Percentiles rank a stretch among this genome's conserved stretches.
Conservation (phyloP, 2,888 invertebrate species). For the Polia nebulosa region DNA sequence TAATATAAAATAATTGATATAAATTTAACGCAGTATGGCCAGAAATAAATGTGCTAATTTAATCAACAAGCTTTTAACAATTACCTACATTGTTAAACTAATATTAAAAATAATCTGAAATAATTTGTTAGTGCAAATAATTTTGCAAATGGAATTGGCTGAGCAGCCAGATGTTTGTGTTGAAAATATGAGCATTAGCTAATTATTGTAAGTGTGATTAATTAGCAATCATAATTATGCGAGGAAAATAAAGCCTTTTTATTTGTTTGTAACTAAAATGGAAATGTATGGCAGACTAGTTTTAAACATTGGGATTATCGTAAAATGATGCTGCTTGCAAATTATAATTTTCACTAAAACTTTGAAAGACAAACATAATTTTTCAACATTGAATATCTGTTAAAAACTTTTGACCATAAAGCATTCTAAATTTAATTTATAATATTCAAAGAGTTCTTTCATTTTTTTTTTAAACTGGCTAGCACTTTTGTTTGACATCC, state of each 20-base stretch:
- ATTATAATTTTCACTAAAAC: not conserved
- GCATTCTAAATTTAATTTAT: conserved; percentile 8
- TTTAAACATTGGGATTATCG: not conserved
- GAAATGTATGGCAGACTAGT: conserved; percentile 4
- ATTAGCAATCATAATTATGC: conserved; percentile 21
- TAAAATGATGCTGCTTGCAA: not conserved
- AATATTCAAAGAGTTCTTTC: conserved; percentile 3
- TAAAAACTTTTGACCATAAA: not conserved
- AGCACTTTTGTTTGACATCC: conserved; percentile 37
- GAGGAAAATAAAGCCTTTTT: not conserved
- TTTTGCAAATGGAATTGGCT: conserved; percentile 29
- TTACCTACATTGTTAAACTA: not conserved
- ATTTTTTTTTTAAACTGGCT: conserved; percentile 18
- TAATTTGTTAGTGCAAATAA: conserved; percentile 17
- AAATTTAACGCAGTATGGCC: not conserved
- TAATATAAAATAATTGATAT: not conserved
- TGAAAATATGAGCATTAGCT: conserved; percentile 18
- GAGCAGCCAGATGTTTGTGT: conserved; percentile 17
- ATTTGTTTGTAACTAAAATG: conserved; percentile 4
- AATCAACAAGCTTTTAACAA: conserved; percentile 5
- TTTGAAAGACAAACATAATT: not conserved
- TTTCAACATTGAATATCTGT: not conserved
- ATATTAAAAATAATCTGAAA: not conserved
- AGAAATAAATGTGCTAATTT: not conserved
- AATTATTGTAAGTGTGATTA: conserved; percentile 33